phyloP scores from a whole-genome alignment of 1,140 invertebrate species.

The Theocolax elegans region DNA sequence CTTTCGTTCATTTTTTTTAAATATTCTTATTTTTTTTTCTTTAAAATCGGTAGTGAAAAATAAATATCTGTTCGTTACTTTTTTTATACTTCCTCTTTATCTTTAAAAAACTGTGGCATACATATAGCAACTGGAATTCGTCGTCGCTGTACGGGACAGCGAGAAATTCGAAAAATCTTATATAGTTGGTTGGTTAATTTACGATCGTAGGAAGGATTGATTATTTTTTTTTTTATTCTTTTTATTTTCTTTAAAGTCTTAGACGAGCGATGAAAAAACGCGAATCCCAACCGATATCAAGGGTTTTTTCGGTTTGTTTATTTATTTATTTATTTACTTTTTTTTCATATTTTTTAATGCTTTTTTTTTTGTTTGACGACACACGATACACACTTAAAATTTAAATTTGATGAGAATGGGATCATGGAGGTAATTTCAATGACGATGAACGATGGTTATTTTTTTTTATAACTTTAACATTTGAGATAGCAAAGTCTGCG shows the following conservation, averaged over 20 bases:
- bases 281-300: slow-evolving; percentile 47
- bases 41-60: slow-evolving; percentile 36
- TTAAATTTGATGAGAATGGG: slow-evolving; percentile 22
- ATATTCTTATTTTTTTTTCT: not conserved
- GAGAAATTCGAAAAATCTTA: slow-evolving; percentile 4
- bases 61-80: slow-evolving; percentile 38
- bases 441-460: slow-evolving; percentile 26
- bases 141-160: too few relatives aligned
- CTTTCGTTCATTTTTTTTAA: slow-evolving; percentile 13
- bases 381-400: slow-evolving; percentile 31
- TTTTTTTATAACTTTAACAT: too few relatives aligned
- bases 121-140: too few relatives aligned
- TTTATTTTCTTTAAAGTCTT: too few relatives aligned
- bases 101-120: slow-evolving; percentile 27
- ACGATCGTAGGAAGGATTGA: too few relatives aligned
- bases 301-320: slow-evolving; percentile 24
- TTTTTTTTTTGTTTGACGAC: slow-evolving; percentile 20
- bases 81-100: slow-evolving; percentile 9
- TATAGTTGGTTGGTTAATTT: too few relatives aligned
- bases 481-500: too few relatives aligned
- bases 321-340: slow-evolving; percentile 11
- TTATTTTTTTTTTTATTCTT: too few relatives aligned
- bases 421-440: slow-evolving; percentile 33
- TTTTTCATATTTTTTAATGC: too few relatives aligned
- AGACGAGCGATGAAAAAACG: slow-evolving; percentile 37